These are phyloP conservation scores for Venturia canescens DNA, from an alignment of 1,140 invertebrate genomes.

Conservation along the genomic window DNA sequence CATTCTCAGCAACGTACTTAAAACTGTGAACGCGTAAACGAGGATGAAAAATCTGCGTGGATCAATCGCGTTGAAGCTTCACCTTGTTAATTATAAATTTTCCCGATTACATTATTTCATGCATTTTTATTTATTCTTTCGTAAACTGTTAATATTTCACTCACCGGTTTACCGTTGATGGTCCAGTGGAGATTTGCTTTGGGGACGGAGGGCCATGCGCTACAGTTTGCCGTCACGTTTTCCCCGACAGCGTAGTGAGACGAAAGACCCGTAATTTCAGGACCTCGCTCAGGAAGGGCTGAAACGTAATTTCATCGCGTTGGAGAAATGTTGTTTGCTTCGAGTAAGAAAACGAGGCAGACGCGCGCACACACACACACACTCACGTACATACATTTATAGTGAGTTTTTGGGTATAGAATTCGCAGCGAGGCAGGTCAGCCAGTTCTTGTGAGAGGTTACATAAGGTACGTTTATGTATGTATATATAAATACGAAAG, in stretches of 20 bases:
- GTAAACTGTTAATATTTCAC: conserved; percentile 36
- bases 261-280: conserved; percentile 67
- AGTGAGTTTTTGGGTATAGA: background rate
- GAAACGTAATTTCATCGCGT: conserved; percentile 50
- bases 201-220: conserved; percentile 68
- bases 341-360: conserved; percentile 3
- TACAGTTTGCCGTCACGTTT: conserved; percentile 71
- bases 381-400: background rate
- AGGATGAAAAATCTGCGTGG: too few species aligned
- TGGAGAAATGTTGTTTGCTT: conserved; percentile 24
- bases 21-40: too few species aligned
- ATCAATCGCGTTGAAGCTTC: too few species aligned
- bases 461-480: conserved; percentile 28
- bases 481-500: background rate
- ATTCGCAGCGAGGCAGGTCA: too few species aligned
- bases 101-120: too few species aligned
- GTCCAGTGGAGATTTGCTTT: conserved; percentile 71
- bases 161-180: conserved; percentile 73
- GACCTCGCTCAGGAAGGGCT: conserved; percentile 63
- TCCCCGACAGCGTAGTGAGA: conserved; percentile 67
- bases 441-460: background rate
- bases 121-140: background rate
- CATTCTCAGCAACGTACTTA: too few species aligned
- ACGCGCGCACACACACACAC: background rate
- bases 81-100: too few species aligned